phyloP scores from a whole-genome alignment of 2,888 invertebrate genomes.

The Aromia moschata region DNA sequence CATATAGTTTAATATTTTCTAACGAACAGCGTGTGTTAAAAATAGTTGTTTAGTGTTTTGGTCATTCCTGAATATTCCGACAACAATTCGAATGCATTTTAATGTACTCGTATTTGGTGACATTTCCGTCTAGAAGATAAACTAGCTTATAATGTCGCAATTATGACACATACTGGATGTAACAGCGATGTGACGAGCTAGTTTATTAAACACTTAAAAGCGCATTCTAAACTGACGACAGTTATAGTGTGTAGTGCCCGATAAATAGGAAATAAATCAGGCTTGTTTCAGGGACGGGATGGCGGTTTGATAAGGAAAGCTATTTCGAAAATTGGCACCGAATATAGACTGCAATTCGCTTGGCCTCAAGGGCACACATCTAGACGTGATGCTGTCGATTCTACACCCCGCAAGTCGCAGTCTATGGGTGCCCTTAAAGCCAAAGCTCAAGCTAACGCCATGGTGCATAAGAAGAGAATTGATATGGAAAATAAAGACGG shows the following conservation, averaged over 20 bases:
- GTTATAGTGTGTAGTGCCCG: conserved; percentile 24
- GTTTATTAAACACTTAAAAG: background rate
- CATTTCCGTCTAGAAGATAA: too few relatives aligned
- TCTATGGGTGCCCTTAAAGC: conserved; percentile 85
- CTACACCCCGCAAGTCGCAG: conserved; percentile 83
- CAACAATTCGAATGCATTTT: conserved; percentile 37
- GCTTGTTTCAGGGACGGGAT: conserved; percentile 55
- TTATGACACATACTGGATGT: too few relatives aligned
- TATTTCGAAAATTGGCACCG: conserved; percentile 81
- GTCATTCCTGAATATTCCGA: conserved; percentile 23
- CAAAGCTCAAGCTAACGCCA: conserved; percentile 59
- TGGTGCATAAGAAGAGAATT: conserved; percentile 63
- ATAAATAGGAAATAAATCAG: conserved; percentile 45
- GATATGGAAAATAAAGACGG: conserved; percentile 62
- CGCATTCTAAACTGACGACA: conserved; percentile 19
- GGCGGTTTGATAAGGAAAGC: conserved; percentile 77
- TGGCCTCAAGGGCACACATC: conserved; percentile 74
- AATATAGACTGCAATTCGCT: conserved; percentile 89
- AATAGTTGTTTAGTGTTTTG: conserved; percentile 38
- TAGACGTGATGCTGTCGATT: conserved; percentile 63
- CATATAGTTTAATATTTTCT: too few relatives aligned
- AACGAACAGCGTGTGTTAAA: too few relatives aligned
- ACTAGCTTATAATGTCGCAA: too few relatives aligned
- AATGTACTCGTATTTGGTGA: conserved; percentile 28
- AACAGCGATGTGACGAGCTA: too few relatives aligned